Evolutionary conservation across 2,888 invertebrate species (phyloP), one percentile per base, ranked within the genome.

Genomic region (Agriopis aurantiaria): DNA sequence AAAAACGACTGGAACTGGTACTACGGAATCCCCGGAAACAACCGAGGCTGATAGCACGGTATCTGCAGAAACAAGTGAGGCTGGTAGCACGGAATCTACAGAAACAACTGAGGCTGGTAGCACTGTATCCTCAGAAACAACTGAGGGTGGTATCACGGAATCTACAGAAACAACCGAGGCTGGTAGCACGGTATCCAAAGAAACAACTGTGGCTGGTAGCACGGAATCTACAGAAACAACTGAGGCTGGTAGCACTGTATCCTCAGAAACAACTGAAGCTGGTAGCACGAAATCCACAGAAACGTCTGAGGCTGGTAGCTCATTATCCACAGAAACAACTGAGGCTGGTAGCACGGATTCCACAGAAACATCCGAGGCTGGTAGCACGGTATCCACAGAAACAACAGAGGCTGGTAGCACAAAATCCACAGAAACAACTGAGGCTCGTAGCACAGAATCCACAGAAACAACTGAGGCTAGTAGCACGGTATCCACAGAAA

Each of bases 381-480:
- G n/a, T 41, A 41, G 41, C 6, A 65, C 65, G 0, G 72, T 64
- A 43, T 23, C 68, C 17, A 75, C 75, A 72, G 65, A 65, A 68
- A 62, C 74, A 17, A 61, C 68, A 0, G 61, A 52, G 40, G 46
- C 63, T 5, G 64, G 52, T 43, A 55, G 75, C 3, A 72, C 74
- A 8, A 72, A 69, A 40, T 58, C 74, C 3, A 9, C 75, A 4
- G 75, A 69, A 45, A 57, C 71, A 33, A 73, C 75, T 7, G 75
- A 75, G 71, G 65, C 77, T 49, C 65, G 55, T 4, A 56, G 53
- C 48, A 59, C 57, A 10, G 59, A 72, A 17, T 73, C 71, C 11
- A 71, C 77, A 6, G 63, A 67, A 40, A 69, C 72, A n/a, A 76
- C 74, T 55, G 67, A 65, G 58, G 65, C 72, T 43, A 75, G 68